Evolutionary conservation across 2,888 invertebrate species (phyloP).

Genomic region (Liposcelis brunnea): DNA sequence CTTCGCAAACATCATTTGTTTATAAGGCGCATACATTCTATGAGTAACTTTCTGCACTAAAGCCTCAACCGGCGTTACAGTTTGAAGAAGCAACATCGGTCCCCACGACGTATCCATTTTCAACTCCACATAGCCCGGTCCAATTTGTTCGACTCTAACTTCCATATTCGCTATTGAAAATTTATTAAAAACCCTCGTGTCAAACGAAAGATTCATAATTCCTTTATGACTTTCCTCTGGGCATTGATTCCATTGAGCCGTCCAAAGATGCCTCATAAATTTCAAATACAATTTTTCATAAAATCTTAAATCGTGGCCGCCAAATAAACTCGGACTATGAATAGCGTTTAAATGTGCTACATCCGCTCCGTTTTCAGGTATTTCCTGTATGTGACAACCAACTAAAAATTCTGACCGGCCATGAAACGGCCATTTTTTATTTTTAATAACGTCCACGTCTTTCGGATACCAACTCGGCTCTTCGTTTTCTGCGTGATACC

Average conservation of each 20-base stretch:
- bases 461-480: slow-evolving; percentile 51
- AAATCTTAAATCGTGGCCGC: slow-evolving; percentile 28
- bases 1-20: slow-evolving; percentile 44
- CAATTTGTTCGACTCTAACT: slow-evolving; percentile 48
- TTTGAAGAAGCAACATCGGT: slow-evolving; percentile 47
- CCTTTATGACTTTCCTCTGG: slow-evolving; percentile 41
- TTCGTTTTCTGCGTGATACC: slow-evolving; percentile 59
- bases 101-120: slow-evolving; percentile 40
- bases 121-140: slow-evolving; percentile 62
- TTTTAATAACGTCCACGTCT: slow-evolving; percentile 34
- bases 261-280: slow-evolving; percentile 40
- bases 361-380: slow-evolving; percentile 82
- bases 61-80: slow-evolving; percentile 62
- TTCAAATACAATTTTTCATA: slow-evolving; percentile 23
- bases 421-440: slow-evolving; percentile 41
- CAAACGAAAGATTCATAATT: slow-evolving; percentile 41
- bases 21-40: slow-evolving; percentile 47
- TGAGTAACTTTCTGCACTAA: slow-evolving; percentile 60
- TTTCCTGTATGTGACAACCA: slow-evolving; percentile 62
- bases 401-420: slow-evolving; percentile 64
- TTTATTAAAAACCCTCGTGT: slow-evolving; percentile 39
- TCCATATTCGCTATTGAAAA: slow-evolving; percentile 36
- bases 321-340: slow-evolving; percentile 43
- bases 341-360: slow-evolving; percentile 61
- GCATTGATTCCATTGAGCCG: slow-evolving; percentile 37